A percentile compares a stretch with the other conserved stretches of the same genome.
Evolutionary conservation across 2,888 invertebrate species (phyloP).

Genomic region (Orchesellides sinensis): DNA sequence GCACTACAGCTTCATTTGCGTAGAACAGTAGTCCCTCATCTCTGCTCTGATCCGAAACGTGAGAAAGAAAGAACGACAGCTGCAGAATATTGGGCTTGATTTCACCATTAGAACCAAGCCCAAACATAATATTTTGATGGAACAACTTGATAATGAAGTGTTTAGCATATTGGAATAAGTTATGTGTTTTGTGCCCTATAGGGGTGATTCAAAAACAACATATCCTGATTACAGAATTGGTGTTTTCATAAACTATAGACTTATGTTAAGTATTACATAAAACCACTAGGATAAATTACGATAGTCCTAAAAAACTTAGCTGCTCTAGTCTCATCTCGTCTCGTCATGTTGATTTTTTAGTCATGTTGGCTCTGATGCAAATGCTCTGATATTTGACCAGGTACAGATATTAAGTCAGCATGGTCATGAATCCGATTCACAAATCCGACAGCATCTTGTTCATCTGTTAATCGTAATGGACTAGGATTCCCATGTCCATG

Average conservation of each 20-base stretch:
- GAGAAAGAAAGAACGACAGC: slow-evolving; percentile 1
- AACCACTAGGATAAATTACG: background rate
- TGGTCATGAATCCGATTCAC: slow-evolving; percentile 67
- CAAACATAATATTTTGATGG: slow-evolving; percentile 12
- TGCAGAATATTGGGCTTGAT: background rate
- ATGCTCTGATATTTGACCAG: slow-evolving; percentile 58
- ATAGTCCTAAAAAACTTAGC: background rate
- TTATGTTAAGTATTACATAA: too few relatives aligned
- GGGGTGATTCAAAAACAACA: too few relatives aligned
- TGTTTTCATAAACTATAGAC: too few relatives aligned
- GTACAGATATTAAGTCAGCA: slow-evolving; percentile 71
- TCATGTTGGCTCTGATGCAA: slow-evolving; percentile 53
- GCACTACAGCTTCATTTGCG: background rate
- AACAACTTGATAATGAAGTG: slow-evolving; percentile 1
- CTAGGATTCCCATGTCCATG: slow-evolving; percentile 56
- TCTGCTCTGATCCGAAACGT: background rate
- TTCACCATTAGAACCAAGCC: slow-evolving; percentile 24
- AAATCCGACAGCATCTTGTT: slow-evolving; percentile 64
- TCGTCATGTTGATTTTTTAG: slow-evolving; percentile 45
- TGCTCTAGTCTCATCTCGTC: background rate
- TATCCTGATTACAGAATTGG: too few relatives aligned
- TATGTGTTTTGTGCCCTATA: too few relatives aligned
- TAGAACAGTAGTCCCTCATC: background rate
- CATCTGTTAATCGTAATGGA: slow-evolving; percentile 62
- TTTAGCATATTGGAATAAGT: too few relatives aligned